Conservation (phyloP, 2,113 vertebrate species). For the Siphamia tubifer region DNA sequence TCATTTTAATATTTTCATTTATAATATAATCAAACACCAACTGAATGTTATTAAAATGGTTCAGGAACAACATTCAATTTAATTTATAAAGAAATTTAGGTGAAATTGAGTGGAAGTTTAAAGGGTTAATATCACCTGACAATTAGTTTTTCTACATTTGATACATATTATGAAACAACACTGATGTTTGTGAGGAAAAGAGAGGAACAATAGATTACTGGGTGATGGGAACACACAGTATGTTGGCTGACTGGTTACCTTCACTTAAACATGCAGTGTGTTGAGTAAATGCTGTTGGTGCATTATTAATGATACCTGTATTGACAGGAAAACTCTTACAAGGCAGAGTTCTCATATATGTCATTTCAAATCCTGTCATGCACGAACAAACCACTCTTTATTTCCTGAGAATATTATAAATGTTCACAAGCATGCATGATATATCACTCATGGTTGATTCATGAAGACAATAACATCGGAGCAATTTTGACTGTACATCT, state of each 20-base stretch:
- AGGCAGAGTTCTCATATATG: conserved; percentile 2
- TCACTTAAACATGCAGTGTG: conserved; percentile 21
- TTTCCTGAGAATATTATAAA: background rate
- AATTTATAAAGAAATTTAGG: too few relatives aligned
- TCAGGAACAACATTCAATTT: too few relatives aligned
- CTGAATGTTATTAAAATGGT: too few relatives aligned
- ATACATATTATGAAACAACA: too few relatives aligned
- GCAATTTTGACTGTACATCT: background rate
- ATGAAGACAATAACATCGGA: background rate
- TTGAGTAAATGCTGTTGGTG: conserved; percentile 21
- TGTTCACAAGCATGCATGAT: background rate
- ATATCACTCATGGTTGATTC: background rate
- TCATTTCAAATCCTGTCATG: conserved; percentile 10
- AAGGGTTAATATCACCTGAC: too few relatives aligned
- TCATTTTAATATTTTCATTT: too few relatives aligned
- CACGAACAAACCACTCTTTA: background rate
- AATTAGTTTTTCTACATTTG: too few relatives aligned
- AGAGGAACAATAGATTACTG: too few relatives aligned
- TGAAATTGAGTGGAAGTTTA: too few relatives aligned
- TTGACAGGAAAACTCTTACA: conserved; percentile 30
- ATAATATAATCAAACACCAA: too few relatives aligned
- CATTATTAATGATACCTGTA: conserved; percentile 59
- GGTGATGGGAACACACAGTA: background rate
- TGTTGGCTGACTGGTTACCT: background rate
- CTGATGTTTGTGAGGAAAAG: too few relatives aligned